Evolutionary conservation across 35 echinoderm and acorn worm genomes (phyloP).

Genomic region (Nesometra sesokonis): DNA sequence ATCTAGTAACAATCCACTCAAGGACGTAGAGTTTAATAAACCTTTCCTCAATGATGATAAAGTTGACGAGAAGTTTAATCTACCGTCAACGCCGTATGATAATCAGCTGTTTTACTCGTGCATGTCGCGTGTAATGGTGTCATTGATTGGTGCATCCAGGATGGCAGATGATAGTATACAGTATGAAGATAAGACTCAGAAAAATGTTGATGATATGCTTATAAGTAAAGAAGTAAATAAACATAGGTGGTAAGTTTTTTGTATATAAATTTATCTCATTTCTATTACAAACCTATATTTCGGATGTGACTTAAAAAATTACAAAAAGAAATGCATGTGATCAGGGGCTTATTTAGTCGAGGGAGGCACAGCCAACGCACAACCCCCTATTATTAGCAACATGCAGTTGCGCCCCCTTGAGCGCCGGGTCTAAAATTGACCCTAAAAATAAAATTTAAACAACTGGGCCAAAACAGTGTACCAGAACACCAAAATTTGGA

Average conservation of each 20-base stretch:
- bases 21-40: conserved; percentile 58
- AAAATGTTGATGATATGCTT: neutral
- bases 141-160: neutral
- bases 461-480: too few relatives aligned
- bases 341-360: too few relatives aligned
- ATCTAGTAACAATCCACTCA: conserved; percentile 57
- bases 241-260: neutral
- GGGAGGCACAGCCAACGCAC: too few relatives aligned
- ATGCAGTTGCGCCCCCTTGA: too few relatives aligned
- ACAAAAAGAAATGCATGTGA: too few relatives aligned
- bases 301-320: too few relatives aligned
- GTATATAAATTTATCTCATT: neutral
- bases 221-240: neutral
- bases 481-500: too few relatives aligned
- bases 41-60: conserved; percentile 49
- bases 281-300: too few relatives aligned
- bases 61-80: conserved; percentile 33
- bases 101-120: conserved; percentile 76
- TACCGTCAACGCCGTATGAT: conserved; percentile 34
- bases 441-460: too few relatives aligned
- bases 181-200: neutral
- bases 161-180: neutral
- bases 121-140: conserved; percentile 66
- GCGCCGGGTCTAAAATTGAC: too few relatives aligned
- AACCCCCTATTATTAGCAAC: too few relatives aligned